Conservation (phyloP, 2,888 invertebrate genomes). For the Lycophotia porphyrea region DNA sequence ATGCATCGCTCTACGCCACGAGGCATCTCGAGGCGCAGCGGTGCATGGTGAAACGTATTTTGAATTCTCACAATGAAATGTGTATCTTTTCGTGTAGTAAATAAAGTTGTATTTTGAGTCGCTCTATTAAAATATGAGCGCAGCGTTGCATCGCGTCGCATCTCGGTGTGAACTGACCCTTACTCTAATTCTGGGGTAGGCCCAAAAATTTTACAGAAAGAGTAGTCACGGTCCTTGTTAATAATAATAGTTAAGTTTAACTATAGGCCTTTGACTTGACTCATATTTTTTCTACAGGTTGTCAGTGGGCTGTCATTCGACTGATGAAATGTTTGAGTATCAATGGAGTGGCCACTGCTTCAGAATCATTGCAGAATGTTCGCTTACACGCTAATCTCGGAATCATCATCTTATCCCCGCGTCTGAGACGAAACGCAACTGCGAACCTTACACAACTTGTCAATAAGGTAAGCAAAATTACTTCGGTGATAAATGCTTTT, state of each 20-base stretch:
- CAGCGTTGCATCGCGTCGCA: no score
- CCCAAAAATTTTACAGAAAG: background rate
- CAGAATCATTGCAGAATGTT: slow-evolving; percentile 67
- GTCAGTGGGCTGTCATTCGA: slow-evolving; percentile 78
- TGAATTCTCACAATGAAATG: no score
- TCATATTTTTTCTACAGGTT: slow-evolving; percentile 70
- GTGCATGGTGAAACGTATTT: no score
- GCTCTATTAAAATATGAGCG: no score
- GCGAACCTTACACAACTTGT: slow-evolving; percentile 68
- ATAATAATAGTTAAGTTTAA: background rate
- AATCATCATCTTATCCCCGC: slow-evolving; percentile 76
- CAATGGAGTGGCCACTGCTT: slow-evolving; percentile 81
- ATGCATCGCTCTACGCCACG: no score
- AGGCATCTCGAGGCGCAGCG: no score
- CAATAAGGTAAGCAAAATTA: slow-evolving; percentile 70
- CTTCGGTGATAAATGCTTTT: background rate
- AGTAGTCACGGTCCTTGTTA: background rate
- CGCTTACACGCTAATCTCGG: slow-evolving; percentile 73
- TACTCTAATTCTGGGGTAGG: background rate
- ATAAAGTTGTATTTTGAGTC: no score
- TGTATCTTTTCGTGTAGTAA: no score
- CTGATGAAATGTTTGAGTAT: slow-evolving; percentile 83
- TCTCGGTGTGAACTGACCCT: no score
- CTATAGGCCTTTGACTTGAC: background rate
- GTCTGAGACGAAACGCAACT: slow-evolving; percentile 70